Percentiles rank a stretch among this genome's conserved stretches.
Evolutionary conservation across 2,113 vertebrate genomes (phyloP).

Genomic region (Gobiocypris rarus): DNA sequence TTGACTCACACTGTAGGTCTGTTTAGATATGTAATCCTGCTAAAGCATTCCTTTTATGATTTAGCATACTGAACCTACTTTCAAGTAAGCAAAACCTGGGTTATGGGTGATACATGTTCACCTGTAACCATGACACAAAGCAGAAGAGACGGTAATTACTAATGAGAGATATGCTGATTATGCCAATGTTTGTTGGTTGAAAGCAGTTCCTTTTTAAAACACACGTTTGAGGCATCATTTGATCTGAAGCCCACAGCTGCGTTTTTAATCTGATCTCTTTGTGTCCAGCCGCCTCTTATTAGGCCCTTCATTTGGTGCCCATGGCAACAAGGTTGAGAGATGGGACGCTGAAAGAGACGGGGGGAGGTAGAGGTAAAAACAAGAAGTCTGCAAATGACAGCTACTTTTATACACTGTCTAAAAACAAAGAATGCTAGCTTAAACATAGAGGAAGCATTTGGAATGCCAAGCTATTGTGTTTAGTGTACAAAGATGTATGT

Average conservation of each 20-base stretch:
- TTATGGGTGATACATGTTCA: neutral
- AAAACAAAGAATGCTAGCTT: neutral
- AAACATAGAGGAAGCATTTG: neutral
- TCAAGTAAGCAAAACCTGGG: neutral
- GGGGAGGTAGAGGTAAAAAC: slow-evolving; percentile 8
- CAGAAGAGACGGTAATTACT: neutral
- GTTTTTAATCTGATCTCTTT: slow-evolving; percentile 70
- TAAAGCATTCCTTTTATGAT: neutral
- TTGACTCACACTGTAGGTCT: neutral
- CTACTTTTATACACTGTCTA: neutral
- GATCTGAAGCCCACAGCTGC: slow-evolving; percentile 62
- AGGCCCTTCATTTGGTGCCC: slow-evolving; percentile 70
- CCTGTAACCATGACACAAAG: slow-evolving; percentile 8
- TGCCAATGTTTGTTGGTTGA: slow-evolving; percentile 56
- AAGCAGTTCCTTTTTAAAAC: slow-evolving; percentile 49
- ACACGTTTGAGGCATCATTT: slow-evolving; percentile 57
- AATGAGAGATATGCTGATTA: slow-evolving; percentile 57
- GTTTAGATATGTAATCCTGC: slow-evolving; percentile 7
- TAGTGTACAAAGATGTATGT: neutral
- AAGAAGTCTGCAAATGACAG: slow-evolving; percentile 52
- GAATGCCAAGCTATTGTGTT: slow-evolving; percentile 20
- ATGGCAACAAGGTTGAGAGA: slow-evolving; percentile 68
- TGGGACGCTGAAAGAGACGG: slow-evolving; percentile 35
- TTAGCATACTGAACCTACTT: neutral
- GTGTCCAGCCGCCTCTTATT: slow-evolving; percentile 69